These are phyloP conservation scores for Chelonus formosanus DNA, from an alignment of 2,888 invertebrate genomes.

Conservation along the genomic window DNA sequence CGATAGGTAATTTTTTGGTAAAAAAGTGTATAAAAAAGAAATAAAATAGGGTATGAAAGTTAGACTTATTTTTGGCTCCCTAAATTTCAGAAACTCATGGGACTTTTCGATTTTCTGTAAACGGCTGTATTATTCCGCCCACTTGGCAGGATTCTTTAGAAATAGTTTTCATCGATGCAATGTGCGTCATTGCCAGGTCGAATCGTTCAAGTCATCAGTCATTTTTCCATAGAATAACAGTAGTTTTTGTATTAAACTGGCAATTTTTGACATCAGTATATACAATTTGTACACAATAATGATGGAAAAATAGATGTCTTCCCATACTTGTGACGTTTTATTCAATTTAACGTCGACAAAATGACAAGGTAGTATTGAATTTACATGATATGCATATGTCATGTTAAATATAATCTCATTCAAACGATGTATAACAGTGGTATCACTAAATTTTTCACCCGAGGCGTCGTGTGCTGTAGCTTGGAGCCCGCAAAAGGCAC, in stretches of 20 bases:
- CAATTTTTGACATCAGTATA: neutral
- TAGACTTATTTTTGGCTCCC: constrained; percentile 27
- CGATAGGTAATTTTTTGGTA: constrained; percentile 43
- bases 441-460: constrained; percentile 8
- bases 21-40: constrained; percentile 36
- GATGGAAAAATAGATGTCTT: constrained; percentile 9
- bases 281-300: neutral
- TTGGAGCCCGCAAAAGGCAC: constrained; percentile 20
- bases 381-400: constrained; percentile 5
- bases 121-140: constrained; percentile 60
- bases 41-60: constrained; percentile 32
- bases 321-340: neutral
- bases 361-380: neutral
- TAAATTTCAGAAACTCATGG: constrained; percentile 25
- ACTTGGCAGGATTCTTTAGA: constrained; percentile 48
- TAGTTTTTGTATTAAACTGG: constrained; percentile 3
- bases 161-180: constrained; percentile 22
- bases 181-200: constrained; percentile 17
- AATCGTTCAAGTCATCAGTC: constrained; percentile 22
- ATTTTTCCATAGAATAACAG: constrained; percentile 3
- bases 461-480: constrained; percentile 3
- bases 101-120: constrained; percentile 53
- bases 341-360: neutral
- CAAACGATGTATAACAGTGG: constrained; percentile 1
- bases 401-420: constrained; percentile 16